Base-by-base conservation (phyloP, 2,797 vertebrate genomes). In the Limnodromus scolopaceus region DNA sequence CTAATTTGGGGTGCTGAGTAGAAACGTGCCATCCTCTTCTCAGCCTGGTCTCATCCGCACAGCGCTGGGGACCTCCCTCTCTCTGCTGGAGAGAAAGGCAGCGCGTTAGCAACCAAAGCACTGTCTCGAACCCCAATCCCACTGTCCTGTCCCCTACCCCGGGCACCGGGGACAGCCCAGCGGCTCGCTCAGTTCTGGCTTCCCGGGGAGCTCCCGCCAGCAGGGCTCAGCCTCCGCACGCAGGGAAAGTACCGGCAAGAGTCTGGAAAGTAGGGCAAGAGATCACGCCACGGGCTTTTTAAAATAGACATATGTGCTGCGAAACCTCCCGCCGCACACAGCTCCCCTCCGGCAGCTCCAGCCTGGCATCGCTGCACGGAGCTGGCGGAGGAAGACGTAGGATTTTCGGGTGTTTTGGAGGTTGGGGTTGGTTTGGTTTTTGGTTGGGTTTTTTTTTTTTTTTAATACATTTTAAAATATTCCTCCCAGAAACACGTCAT, bases 211-310 rank as follows among this genome's bases (percentile, higher is more conserved):
- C 77, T 82, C 87, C 87, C 4, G 22, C 78, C 66, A 57, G 80
- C 87, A 24, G 65, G 57, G 70, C 80, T 91, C 41, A 32, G 76
- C 68, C 10, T 9, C 65, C 28, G 82, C 55, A 30, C 46, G 32
- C 84, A 48, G 45, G 58, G 83, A 92, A 93, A 92, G 92, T 89
- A 60, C 77, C 17, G 81, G 65, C 82, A 88, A 65, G 92, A 89
- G 49, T 89, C 93, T 77, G 91, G 90, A 89, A 96, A 95, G 93
- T 94, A 95, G 94, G 95, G 95, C 95, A 84, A 92, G 94, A 81
- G 91, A 94, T 89, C 92, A 91, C 93, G 36, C 96, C 91, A 93
- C 45, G 77, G 75, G 91, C 86, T 94, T 94, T 94, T 94, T 92
- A 93, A 94, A 94, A 94, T 87, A 93, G 96, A 87, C 92, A 84